Evolutionary conservation across 2,797 vertebrate species (phyloP), one percentile per base, ranked within the genome.

Genomic region (Characodon lateralis): DNA sequence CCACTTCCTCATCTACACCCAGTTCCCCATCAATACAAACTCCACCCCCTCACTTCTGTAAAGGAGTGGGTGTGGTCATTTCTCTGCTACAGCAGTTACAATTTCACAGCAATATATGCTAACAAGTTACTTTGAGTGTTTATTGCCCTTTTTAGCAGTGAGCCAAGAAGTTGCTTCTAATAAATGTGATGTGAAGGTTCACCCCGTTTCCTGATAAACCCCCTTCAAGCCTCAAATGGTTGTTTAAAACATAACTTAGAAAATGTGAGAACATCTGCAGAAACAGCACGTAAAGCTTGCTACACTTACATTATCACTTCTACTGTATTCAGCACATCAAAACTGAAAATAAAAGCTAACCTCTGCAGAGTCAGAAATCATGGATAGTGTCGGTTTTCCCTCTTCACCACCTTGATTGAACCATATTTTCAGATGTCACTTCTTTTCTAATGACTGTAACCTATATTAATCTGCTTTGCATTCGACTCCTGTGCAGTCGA

Each of bases 61-160:
- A 66, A 46, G 48, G 5, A 46, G 72, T 71, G 72, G 85, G 83
- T 46, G 69, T 80, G 55, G 79, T 71, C 78, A 78, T 35, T 73
- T 22, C 74, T 46, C 0, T 65, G 39, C 51, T 77, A 6, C 53
- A 83, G 68, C 43, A 50, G 63, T 10, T 24, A 39, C 22, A 8
- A 24, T 39, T n/a, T n/a, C 24, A 69, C 66, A 14, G 10, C 65
- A 43, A n/a, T 1, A 10, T 35, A 68, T 14, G 22, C 65, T 9
- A 35, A 22, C 35, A 22, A 22, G 5, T 4, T 3, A 39, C 39
- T n/a, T 22, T 41, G 9, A 41, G 53, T 24, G 5, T 20, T 63
- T 41, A 39, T 41, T 5, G 20, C 39, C 10, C 35, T 1, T 35
- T 24, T 66, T 39, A 66, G 3, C 8, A 8, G 8, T 48, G 7